Percentiles rank a stretch among this genome's conserved stretches.
Conservation (phyloP, 2,797 vertebrate species). For the Oceanodroma leucorhoa region DNA sequence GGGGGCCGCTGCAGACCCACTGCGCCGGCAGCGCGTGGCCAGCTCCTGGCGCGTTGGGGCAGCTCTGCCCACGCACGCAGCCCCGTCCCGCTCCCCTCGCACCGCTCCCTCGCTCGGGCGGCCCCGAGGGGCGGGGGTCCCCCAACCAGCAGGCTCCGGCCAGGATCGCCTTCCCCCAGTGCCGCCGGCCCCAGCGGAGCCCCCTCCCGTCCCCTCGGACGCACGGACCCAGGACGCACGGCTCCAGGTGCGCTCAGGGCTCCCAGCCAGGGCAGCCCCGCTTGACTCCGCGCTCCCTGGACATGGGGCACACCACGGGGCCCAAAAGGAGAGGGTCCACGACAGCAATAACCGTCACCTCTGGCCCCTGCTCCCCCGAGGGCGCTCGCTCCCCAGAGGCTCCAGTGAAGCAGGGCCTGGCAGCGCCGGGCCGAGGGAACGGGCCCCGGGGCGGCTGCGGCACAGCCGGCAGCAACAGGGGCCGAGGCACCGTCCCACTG, state of each 20-base stretch:
- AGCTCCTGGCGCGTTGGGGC: no score
- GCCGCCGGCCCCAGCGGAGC: neutral
- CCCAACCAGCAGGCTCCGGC: neutral
- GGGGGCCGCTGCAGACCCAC: fast-evolving
- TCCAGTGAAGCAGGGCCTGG: fast-evolving
- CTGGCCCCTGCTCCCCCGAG: neutral
- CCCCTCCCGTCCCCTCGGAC: neutral
- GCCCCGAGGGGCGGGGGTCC: neutral
- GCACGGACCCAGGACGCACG: fast-evolving
- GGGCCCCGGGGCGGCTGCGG: fast-evolving
- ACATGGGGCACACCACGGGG: fast-evolving
- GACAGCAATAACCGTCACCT: neutral
- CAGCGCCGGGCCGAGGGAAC: fast-evolving
- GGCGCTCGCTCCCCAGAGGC: neutral
- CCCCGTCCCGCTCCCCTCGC: neutral
- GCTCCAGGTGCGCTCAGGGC: fast-evolving
- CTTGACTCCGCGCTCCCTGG: fast-evolving
- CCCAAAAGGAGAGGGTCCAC: fast-evolving
- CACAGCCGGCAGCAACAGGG: fast-evolving
- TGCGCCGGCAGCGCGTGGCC: fast-evolving
- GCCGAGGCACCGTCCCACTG: fast-evolving
- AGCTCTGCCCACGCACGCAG: fast-evolving
- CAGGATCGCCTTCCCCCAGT: neutral
- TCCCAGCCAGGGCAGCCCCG: fast-evolving
- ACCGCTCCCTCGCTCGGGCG: fast-evolving